phyloP scores from a whole-genome alignment of 2,888 invertebrate genomes.

The Hetaerina titia region DNA sequence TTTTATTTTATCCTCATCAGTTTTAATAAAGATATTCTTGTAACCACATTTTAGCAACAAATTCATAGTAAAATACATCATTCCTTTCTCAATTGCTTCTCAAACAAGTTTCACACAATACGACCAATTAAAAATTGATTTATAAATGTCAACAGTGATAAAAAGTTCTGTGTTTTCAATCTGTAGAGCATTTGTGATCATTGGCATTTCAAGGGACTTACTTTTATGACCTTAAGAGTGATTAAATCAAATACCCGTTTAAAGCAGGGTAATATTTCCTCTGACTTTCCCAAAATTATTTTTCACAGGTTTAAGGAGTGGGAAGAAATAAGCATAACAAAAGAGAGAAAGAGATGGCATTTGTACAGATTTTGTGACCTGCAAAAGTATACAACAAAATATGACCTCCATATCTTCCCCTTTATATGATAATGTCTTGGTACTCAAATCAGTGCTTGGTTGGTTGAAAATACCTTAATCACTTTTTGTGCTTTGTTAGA shows the following conservation, averaged over 20 bases:
- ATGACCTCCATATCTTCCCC: conserved; percentile 1
- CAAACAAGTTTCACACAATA: conserved; percentile 64
- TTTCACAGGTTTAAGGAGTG: not conserved
- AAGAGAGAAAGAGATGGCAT: conserved; percentile 39
- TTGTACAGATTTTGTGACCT: conserved; percentile 63
- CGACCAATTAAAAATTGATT: conserved; percentile 65
- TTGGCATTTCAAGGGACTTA: conserved; percentile 22
- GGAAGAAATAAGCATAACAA: conserved; percentile 49
- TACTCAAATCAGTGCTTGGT: conserved; percentile 51
- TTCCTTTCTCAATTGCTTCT: conserved; percentile 57
- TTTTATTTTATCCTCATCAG: conserved; percentile 60
- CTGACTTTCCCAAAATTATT: not conserved
- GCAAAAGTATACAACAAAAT: conserved; percentile 59
- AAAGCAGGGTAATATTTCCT: conserved; percentile 3
- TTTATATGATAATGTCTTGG: conserved; percentile 55
- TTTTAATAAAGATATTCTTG: conserved; percentile 65
- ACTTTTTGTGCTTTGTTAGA: conserved; percentile 66
- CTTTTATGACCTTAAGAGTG: conserved; percentile 38
- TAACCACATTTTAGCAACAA: conserved; percentile 67
- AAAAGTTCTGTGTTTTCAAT: conserved; percentile 54
- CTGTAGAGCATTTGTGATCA: conserved; percentile 54
- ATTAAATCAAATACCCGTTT: conserved; percentile 23
- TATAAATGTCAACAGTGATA: conserved; percentile 66
- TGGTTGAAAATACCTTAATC: conserved; percentile 64
- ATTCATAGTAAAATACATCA: conserved; percentile 67